Base-by-base conservation (phyloP, 2,113 vertebrate genomes). In the Okapia johnstoni region DNA sequence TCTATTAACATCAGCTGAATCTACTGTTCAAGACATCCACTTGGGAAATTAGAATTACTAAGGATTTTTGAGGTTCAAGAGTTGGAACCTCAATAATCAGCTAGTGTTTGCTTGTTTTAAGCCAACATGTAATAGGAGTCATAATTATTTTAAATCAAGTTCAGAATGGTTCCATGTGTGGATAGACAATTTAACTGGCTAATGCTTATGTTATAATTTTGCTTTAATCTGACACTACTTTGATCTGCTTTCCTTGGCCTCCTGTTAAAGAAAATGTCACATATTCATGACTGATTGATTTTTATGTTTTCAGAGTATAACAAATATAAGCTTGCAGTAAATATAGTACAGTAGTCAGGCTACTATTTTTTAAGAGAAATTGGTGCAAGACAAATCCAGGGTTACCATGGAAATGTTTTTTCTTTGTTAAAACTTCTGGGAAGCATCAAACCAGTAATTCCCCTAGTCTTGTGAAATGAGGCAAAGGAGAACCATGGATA, bases 121-220 rank as follows among this genome's bases (percentile, higher is more conserved):
- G 5, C 12, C 70, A 94, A 61, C 2, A 61, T 70, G 7, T 0
- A 21, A 43, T 79, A 55, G 26, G 16, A 80, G 15, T 33, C 33
- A 63, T 43, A 87, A 87, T 94, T 76, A 88, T 6, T 83, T 94
- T 85, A 95, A 86, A 66, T 88, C 14, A 92, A 77, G n/a, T 79
- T 86, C 33, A 83, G 13, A 87, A 90, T 73, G 3, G 23, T 30
- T 80, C 4, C 9, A 94, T 36, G 3, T 63, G 5, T 50, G 26
- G 50, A 77, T 30, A 92, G 33, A 93, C 79, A 46, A 76, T 43
- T 92, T 61, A 96, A 46, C 58, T 70, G 17, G 46, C 9, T 85
- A 40, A 93, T 40, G 70, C 55, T 90, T 28, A 95, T 63, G 36
- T 63, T 94, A 61, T 6, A 89, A 58, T 80, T 63, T 96, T 97